Conservation (phyloP, 2,888 invertebrate species). For the Ichneumon xanthorius region DNA sequence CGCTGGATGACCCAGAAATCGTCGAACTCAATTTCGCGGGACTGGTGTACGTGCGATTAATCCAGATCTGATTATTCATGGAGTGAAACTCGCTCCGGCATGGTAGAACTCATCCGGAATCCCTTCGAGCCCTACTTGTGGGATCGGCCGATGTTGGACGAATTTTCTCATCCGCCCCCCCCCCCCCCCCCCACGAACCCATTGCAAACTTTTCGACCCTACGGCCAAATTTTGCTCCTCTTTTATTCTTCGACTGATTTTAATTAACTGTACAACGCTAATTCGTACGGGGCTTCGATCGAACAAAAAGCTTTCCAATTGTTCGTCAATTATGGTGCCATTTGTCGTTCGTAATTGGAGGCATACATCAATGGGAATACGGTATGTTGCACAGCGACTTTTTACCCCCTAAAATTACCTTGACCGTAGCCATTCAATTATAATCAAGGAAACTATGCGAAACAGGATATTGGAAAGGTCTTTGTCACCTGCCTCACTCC, state of each 20-base stretch:
- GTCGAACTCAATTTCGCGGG: conserved; percentile 26
- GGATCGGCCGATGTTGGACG: conserved; percentile 1
- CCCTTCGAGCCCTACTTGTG: background rate
- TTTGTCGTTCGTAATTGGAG: background rate
- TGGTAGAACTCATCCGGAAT: conserved; percentile 23
- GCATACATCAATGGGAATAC: background rate
- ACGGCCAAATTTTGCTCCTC: conserved; percentile 13
- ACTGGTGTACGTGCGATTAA: conserved; percentile 17
- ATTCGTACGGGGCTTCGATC: background rate
- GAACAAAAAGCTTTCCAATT: background rate
- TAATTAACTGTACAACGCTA: conserved; percentile 18
- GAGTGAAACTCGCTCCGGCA: conserved; percentile 24
- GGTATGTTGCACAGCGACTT: background rate
- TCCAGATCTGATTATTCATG: conserved; percentile 55
- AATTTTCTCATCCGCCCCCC: background rate
- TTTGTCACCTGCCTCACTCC: too few species aligned
- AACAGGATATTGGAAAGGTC: background rate
- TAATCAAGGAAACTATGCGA: background rate
- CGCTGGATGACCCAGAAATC: conserved; percentile 17
- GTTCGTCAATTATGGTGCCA: background rate
- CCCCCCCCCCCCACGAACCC: background rate
- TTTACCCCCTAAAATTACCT: background rate
- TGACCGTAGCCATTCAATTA: background rate
- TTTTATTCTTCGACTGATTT: conserved; percentile 36
- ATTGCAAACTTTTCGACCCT: conserved; percentile 17